Percentiles rank a stretch among this genome's conserved stretches.
Evolutionary conservation across 23 tunicate species (phyloP).

Genomic region (Clavelina lepadiformis): DNA sequence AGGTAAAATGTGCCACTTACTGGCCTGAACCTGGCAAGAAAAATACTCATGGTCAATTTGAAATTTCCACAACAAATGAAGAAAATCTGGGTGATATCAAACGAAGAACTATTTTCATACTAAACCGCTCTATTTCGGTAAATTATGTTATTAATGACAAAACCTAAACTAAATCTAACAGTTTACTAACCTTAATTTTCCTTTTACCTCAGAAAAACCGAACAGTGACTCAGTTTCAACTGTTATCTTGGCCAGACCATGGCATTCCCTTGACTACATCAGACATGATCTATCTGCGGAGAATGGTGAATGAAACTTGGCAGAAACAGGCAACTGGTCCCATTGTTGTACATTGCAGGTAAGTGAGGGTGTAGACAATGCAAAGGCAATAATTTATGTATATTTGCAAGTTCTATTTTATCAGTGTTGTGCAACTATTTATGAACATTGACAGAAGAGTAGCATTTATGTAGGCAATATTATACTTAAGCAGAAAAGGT

Average conservation of each 20-base stretch:
- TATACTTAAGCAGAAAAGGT: no score
- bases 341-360: slow-evolving; percentile 19
- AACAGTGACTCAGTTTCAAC: slow-evolving; percentile 9
- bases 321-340: not conserved
- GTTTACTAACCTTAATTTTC: not conserved
- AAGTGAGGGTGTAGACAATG: not conserved
- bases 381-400: no score
- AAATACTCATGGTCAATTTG: not conserved
- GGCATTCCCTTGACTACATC: not conserved
- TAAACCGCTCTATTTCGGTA: no score
- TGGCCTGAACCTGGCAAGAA: slow-evolving; percentile 9
- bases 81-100: not conserved
- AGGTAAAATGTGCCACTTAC: slow-evolving; percentile 1
- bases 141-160: no score
- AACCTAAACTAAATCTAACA: no score
- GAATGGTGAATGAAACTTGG: not conserved
- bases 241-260: slow-evolving; percentile 13
- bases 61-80: slow-evolving; percentile 3
- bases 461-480: no score
- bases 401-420: no score
- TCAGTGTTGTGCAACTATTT: no score
- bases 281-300: not conserved
- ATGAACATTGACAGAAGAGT: no score
- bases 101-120: not conserved
- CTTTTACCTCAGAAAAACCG: slow-evolving; percentile 4